Evolutionary conservation across 2,797 vertebrate genomes (phyloP), one percentile per base, ranked within the genome.

Genomic region (Sarcophilus harrisii): DNA sequence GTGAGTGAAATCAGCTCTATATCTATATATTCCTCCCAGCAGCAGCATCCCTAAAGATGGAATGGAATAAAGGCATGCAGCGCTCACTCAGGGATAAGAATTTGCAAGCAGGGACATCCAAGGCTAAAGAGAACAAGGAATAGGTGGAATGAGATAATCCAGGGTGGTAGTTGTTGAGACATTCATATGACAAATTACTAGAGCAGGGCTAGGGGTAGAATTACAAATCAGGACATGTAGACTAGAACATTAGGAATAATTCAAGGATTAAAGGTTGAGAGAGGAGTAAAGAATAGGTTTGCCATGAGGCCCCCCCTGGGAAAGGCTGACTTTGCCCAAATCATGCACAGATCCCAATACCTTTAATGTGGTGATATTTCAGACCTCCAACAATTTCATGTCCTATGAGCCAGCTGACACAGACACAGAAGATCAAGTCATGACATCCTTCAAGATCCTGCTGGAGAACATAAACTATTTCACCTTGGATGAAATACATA

Each of bases 341-440:
- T 99, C 98, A 99, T 99, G 99, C 99, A 99, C 98, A 99, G 99
- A 99, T 96, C 99, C 99, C 57, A 99, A 99, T 99, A 99, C 99
- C 94, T 97, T 99, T 97, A 99, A 99, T 81, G 98, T 99, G 9
- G 99, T 99, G 98, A 99, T 99, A 0, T 99, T 99, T 99, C 99
- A 99, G 98, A 99, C 99, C 98, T 99, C 99, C 98, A 99, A 99
- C 1, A 99, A 99, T 98, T 99, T 99, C 97, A 99, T 99, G 99
- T 99, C 99, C 96, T 99, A 99, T 0, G 99, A 99, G 98, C 99
- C 99, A 0, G 99, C 99, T 10, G 99, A 99, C 97, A 99, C 99
- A 0, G 99, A 99, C 95, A 99, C 99, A 0, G 99, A 99, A 62
- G 99, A 99, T 98, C 99, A 99, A 96, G 99, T 99, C 98, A 99